These are phyloP conservation scores for Montipora capricornis DNA, from an alignment of 64 coral and sea anemone species.

Conservation along the genomic window DNA sequence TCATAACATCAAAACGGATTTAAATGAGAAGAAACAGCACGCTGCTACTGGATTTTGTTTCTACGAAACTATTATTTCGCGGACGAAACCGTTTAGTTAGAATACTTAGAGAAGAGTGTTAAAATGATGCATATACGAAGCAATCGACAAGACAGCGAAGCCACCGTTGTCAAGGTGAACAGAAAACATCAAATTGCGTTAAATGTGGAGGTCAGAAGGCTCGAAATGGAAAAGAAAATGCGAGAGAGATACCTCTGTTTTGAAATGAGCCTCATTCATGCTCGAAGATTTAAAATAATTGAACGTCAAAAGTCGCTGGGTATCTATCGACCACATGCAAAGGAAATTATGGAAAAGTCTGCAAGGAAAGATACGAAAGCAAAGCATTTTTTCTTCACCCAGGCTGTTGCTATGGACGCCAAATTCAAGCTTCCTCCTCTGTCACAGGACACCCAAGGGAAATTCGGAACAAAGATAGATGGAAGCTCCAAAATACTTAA, in stretches of 20 bases:
- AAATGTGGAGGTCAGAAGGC: slow-evolving; percentile 48
- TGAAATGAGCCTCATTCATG: slow-evolving; percentile 45
- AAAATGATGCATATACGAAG: slow-evolving; percentile 13
- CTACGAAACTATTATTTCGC: not conserved
- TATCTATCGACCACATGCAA: slow-evolving; percentile 50
- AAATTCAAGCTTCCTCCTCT: slow-evolving; percentile 66
- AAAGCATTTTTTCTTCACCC: slow-evolving; percentile 29
- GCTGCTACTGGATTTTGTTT: no score
- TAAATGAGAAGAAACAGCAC: not conserved
- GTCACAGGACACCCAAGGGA: not conserved
- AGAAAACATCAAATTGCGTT: slow-evolving; percentile 74
- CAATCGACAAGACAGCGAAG: slow-evolving; percentile 21
- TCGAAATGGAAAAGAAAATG: slow-evolving; percentile 74
- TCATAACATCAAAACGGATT: not conserved
- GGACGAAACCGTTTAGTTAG: not conserved
- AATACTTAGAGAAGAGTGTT: not conserved
- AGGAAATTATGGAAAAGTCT: not conserved
- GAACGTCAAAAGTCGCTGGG: slow-evolving; percentile 63
- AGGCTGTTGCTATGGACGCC: slow-evolving; percentile 55
- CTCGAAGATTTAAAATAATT: slow-evolving; percentile 32
- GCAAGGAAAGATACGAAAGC: not conserved
- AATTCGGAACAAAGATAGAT: not conserved
- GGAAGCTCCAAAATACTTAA: not conserved
- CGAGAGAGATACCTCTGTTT: slow-evolving; percentile 64
- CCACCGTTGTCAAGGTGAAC: slow-evolving; percentile 58